Evolutionary conservation across 2,113 vertebrate species (phyloP).

Genomic region (Pelodiscus sinensis): DNA sequence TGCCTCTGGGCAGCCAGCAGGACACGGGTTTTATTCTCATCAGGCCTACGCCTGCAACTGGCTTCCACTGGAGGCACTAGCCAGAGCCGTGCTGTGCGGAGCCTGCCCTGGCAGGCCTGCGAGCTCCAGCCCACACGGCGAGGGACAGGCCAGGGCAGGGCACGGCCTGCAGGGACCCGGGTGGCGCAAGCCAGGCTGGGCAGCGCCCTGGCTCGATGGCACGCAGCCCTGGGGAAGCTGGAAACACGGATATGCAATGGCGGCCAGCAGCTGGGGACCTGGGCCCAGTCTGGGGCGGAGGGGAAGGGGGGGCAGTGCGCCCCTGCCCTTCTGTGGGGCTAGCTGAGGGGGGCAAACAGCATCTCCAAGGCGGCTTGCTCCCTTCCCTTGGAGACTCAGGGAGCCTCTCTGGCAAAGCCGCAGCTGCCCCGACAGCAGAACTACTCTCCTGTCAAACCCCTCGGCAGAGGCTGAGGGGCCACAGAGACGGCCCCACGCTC

Average conservation of each 20-base stretch:
- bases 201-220: not conserved
- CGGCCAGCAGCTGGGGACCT: too few relatives aligned
- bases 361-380: not conserved
- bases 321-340: not conserved
- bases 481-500: not conserved
- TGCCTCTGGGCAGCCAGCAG: not conserved
- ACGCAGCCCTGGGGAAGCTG: not conserved
- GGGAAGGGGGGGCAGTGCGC: too few relatives aligned
- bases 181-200: not conserved
- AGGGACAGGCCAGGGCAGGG: too few relatives aligned
- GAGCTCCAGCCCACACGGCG: not conserved
- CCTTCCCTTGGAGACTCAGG: too few relatives aligned
- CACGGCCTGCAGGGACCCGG: too few relatives aligned
- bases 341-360: not conserved
- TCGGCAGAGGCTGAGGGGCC: not conserved
- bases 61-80: not conserved
- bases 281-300: too few relatives aligned
- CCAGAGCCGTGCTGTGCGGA: not conserved
- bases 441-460: not conserved
- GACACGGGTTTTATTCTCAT: too few relatives aligned
- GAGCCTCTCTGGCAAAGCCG: not conserved
- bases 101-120: not conserved
- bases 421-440: not conserved
- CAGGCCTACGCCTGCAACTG: fast-evolving
- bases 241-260: too few relatives aligned